Conservation (phyloP, 1,140 invertebrate genomes). For the Panagrolaimus sp. region DNA sequence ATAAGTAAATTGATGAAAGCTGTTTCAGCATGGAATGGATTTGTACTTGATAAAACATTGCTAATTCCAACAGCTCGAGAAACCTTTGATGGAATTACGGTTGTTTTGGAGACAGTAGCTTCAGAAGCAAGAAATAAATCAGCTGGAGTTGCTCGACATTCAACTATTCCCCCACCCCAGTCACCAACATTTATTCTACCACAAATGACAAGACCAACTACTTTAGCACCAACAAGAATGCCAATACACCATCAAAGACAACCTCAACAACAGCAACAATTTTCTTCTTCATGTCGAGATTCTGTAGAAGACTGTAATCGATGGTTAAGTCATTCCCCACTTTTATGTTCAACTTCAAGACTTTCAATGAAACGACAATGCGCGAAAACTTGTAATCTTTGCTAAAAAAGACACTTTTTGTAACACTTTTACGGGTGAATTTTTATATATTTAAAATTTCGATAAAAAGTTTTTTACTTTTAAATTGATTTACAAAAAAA, state of each 20-base stretch:
- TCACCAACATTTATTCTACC: neutral
- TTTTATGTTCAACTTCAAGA: neutral
- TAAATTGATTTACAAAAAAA: neutral
- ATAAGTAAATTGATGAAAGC: constrained; percentile 12
- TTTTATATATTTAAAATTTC: neutral
- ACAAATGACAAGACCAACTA: too few species aligned
- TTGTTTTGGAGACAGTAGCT: constrained; percentile 48
- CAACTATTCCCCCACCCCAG: neutral
- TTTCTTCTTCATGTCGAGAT: neutral
- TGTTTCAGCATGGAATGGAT: constrained; percentile 58
- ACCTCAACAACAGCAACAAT: neutral
- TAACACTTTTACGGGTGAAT: neutral
- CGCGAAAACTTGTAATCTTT: constrained; percentile 15
- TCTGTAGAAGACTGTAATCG: constrained; percentile 9
- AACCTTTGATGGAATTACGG: constrained; percentile 66
- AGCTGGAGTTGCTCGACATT: neutral
- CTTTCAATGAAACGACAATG: constrained; percentile 15
- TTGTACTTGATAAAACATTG: constrained; percentile 61
- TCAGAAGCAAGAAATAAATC: constrained; percentile 15
- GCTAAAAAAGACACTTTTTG: neutral
- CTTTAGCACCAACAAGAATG: neutral
- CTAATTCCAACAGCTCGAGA: constrained; percentile 70
- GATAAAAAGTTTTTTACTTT: neutral
- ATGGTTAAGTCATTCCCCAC: neutral
- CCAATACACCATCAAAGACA: neutral